Percentiles rank a stretch among this genome's conserved stretches.
Conservation (phyloP, 1,140 invertebrate genomes). For the Eumaeus atala region DNA sequence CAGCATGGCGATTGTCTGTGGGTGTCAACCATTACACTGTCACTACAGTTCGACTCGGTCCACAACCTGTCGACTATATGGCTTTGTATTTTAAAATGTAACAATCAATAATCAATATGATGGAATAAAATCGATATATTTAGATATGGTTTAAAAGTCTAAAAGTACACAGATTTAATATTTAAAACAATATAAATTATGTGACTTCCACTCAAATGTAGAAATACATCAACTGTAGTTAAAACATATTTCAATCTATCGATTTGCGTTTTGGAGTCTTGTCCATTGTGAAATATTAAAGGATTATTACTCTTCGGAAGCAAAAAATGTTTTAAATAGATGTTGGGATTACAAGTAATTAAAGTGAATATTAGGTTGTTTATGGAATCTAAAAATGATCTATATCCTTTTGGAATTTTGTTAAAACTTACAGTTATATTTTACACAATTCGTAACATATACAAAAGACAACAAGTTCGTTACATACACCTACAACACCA, state of each 20-base stretch:
- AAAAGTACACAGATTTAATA: background rate
- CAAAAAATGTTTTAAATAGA: background rate
- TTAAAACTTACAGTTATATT: constrained; percentile 8
- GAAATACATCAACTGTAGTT: too few relatives aligned
- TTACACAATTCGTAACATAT: constrained; percentile 9
- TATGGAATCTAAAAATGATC: background rate
- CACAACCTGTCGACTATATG: background rate
- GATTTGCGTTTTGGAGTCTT: background rate
- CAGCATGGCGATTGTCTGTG: too few relatives aligned
- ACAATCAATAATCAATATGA: background rate
- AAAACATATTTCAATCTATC: background rate
- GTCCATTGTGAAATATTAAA: too few relatives aligned
- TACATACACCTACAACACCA: background rate
- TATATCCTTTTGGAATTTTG: constrained; percentile 9
- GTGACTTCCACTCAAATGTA: background rate
- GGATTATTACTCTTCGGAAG: background rate
- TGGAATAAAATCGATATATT: constrained; percentile 1
- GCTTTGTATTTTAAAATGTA: background rate
- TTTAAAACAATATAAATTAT: constrained; percentile 6
- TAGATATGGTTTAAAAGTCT: constrained; percentile 4
- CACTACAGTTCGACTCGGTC: background rate
- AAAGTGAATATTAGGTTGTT: background rate
- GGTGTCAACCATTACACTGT: background rate
- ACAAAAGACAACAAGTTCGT: background rate
- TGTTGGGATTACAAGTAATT: background rate